phyloP scores from a whole-genome alignment of 2,888 invertebrate genomes.

The Phalera bucephala region DNA sequence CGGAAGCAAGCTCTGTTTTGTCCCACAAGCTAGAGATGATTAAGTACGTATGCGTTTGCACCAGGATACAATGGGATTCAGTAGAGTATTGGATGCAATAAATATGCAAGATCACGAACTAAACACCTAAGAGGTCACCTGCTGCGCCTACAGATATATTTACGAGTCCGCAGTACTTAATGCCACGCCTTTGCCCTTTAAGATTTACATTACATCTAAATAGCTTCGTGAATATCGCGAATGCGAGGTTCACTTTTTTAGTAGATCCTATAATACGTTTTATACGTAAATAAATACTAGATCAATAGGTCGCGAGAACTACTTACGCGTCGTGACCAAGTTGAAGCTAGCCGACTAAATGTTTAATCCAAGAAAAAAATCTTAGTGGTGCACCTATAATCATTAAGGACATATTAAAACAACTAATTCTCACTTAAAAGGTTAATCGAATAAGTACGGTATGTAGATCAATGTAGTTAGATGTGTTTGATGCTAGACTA shows the following conservation, averaged over 20 bases:
- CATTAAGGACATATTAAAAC: slow-evolving; percentile 30
- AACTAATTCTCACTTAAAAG: slow-evolving; percentile 38
- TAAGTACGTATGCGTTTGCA: slow-evolving; percentile 30
- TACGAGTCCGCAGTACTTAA: slow-evolving; percentile 55
- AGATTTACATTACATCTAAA: slow-evolving; percentile 67
- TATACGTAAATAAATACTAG: slow-evolving; percentile 18
- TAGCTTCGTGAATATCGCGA: slow-evolving; percentile 55
- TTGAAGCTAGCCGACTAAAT: slow-evolving; percentile 15
- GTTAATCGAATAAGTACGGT: slow-evolving; percentile 37
- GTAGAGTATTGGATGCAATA: slow-evolving; percentile 49
- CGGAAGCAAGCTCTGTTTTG: background rate
- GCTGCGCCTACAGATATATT: slow-evolving; percentile 75
- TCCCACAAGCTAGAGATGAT: slow-evolving; percentile 24
- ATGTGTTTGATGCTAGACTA: slow-evolving; percentile 39
- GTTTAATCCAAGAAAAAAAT: too few species aligned
- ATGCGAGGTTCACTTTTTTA: slow-evolving; percentile 49
- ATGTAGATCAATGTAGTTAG: slow-evolving; percentile 38
- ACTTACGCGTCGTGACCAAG: slow-evolving; percentile 4
- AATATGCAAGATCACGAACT: slow-evolving; percentile 67
- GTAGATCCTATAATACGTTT: slow-evolving; percentile 18
- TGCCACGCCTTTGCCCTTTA: slow-evolving; percentile 75
- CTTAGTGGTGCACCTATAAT: slow-evolving; percentile 20
- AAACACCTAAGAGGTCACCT: slow-evolving; percentile 74
- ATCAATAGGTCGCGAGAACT: background rate
- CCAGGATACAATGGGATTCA: slow-evolving; percentile 38